phyloP scores from a whole-genome alignment of 2,888 invertebrate genomes.

The Pyrgus malvae region DNA sequence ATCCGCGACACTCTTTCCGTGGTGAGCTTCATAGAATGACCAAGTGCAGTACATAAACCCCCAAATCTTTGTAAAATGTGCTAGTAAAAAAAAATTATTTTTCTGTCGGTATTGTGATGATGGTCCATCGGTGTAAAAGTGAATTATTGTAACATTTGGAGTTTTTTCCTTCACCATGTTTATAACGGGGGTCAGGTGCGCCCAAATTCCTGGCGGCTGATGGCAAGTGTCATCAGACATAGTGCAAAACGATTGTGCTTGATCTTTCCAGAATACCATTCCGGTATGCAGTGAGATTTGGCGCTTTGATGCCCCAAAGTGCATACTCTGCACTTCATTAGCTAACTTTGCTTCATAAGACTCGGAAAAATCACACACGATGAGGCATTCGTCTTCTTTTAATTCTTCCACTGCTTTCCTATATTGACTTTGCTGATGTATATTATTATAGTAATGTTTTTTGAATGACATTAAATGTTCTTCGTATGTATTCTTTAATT shows the following conservation, averaged over 20 bases:
- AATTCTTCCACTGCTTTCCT: slow-evolving; percentile 27
- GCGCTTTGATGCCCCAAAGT: slow-evolving; percentile 37
- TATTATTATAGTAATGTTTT: slow-evolving; percentile 34
- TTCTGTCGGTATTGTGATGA: slow-evolving; percentile 39
- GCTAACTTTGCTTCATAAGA: slow-evolving; percentile 33
- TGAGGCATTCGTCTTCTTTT: slow-evolving; percentile 28
- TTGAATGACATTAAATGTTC: slow-evolving; percentile 28
- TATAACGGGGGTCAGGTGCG: slow-evolving; percentile 29
- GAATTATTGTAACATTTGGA: slow-evolving; percentile 30
- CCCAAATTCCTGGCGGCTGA: slow-evolving; percentile 34
- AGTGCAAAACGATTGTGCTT: slow-evolving; percentile 35
- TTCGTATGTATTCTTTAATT: slow-evolving; percentile 22
- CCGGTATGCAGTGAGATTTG: slow-evolving; percentile 34
- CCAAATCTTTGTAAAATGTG: slow-evolving; percentile 30
- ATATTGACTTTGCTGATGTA: slow-evolving; percentile 34
- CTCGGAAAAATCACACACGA: slow-evolving; percentile 38
- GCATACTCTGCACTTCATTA: slow-evolving; percentile 37
- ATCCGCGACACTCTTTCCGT: slow-evolving; percentile 39
- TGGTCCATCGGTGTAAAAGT: slow-evolving; percentile 40
- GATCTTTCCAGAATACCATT: slow-evolving; percentile 30
- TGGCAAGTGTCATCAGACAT: slow-evolving; percentile 32
- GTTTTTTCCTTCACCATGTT: slow-evolving; percentile 26
- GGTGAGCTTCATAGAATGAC: slow-evolving; percentile 38
- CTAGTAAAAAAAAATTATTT: slow-evolving; percentile 35
- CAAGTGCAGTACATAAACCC: slow-evolving; percentile 33